phyloP scores from a whole-genome alignment of 2,113 vertebrate genomes.

The Chelonoidis abingdonii region DNA sequence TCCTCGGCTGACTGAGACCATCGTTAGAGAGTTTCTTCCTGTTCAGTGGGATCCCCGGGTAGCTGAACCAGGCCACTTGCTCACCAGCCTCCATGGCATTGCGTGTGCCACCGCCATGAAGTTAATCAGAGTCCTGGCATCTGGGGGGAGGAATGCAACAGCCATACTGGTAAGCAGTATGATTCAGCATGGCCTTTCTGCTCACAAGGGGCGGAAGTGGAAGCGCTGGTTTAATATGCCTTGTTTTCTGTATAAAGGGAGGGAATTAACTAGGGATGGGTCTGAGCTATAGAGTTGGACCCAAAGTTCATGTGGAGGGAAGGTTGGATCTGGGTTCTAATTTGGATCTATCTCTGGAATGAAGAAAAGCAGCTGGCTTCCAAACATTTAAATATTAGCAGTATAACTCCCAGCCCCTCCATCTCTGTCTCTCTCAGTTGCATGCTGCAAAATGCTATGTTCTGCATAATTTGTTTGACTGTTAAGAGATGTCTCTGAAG shows the following conservation, averaged over 20 bases:
- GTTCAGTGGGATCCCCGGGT: slow-evolving; percentile 81
- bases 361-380: not conserved
- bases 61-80: slow-evolving; percentile 56
- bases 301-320: not conserved
- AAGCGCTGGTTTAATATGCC: not conserved
- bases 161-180: slow-evolving; percentile 88
- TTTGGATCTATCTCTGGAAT: too few species aligned
- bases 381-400: not conserved
- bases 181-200: not conserved
- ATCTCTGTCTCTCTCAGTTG: not conserved
- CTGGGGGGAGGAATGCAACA: slow-evolving; percentile 88
- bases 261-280: not conserved
- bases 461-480: not conserved
- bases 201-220: not conserved
- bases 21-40: slow-evolving; percentile 92
- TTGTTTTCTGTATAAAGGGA: not conserved
- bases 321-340: not conserved
- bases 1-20: slow-evolving; percentile 88
- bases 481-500: not conserved
- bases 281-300: not conserved
- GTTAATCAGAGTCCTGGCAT: slow-evolving; percentile 91
- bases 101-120: slow-evolving; percentile 91
- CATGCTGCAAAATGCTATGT: not conserved
- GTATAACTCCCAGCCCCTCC: not conserved
- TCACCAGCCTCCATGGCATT: slow-evolving; percentile 83